phyloP scores from a whole-genome alignment of 2,888 invertebrate genomes.

The Adelphocoris suturalis region DNA sequence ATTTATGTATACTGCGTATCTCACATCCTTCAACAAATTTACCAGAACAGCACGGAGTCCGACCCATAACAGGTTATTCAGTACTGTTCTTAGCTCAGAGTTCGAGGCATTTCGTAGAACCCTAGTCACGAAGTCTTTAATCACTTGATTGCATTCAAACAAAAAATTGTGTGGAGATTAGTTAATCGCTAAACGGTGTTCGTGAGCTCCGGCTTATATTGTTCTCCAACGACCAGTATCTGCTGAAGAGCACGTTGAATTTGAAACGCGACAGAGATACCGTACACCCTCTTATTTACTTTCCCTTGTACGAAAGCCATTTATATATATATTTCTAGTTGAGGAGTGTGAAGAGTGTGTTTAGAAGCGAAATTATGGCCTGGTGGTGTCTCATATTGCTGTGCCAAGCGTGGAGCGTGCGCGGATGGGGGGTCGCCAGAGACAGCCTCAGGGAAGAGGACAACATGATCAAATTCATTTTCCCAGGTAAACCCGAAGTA shows the following conservation, averaged over 20 bases:
- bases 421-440: constrained; percentile 59
- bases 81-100: too few species aligned
- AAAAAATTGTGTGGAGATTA: background rate
- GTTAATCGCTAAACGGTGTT: background rate
- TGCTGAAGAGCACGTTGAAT: background rate
- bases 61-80: too few species aligned
- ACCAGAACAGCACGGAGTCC: too few species aligned
- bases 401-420: background rate
- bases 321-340: constrained; percentile 33
- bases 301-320: background rate
- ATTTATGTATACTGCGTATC: too few species aligned
- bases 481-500: constrained; percentile 44
- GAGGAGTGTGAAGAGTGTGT: background rate
- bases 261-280: background rate
- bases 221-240: background rate
- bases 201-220: background rate
- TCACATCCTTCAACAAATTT: too few species aligned
- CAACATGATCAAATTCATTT: constrained; percentile 64
- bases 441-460: constrained; percentile 56
- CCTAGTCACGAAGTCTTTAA: background rate
- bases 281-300: background rate
- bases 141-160: background rate
- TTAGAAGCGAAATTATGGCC: background rate
- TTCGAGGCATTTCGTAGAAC: background rate
- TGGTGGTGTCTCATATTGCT: constrained; percentile 1